These are phyloP conservation scores for Scrobipalpa costella DNA, from an alignment of 2,888 invertebrate genomes.

Conservation along the genomic window DNA sequence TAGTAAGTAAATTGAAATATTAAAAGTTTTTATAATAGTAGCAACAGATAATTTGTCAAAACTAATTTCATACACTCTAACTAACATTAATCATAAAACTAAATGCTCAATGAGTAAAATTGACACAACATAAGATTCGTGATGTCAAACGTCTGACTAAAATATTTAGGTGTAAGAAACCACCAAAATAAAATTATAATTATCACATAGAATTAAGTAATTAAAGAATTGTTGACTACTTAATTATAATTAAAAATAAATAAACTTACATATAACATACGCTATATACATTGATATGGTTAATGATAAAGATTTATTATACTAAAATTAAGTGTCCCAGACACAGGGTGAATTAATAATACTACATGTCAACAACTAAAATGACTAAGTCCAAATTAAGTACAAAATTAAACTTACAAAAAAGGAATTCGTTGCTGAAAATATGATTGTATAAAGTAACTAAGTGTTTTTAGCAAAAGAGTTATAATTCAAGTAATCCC, in stretches of 20 bases:
- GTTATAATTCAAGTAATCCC: no score
- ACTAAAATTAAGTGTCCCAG: slow-evolving; percentile 5
- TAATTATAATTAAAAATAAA: slow-evolving; percentile 16
- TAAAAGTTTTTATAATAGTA: no score
- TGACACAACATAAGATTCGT: not conserved
- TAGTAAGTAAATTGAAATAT: no score
- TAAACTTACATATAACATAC: slow-evolving; percentile 14
- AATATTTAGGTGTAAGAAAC: not conserved
- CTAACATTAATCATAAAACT: not conserved
- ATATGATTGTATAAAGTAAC: not conserved
- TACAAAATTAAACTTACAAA: slow-evolving; percentile 23
- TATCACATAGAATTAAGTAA: slow-evolving; percentile 9
- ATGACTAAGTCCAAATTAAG: slow-evolving; percentile 24
- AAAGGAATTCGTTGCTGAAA: slow-evolving; percentile 11
- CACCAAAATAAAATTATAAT: not conserved
- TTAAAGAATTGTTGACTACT: not conserved
- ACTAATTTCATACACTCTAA: no score
- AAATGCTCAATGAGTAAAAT: not conserved
- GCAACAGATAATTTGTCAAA: no score
- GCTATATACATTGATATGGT: slow-evolving; percentile 24
- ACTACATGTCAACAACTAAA: slow-evolving; percentile 20
- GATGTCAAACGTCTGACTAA: not conserved
- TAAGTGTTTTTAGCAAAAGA: no score
- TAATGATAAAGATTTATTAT: slow-evolving; percentile 17
- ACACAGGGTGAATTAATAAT: slow-evolving; percentile 11